Evolutionary conservation across 2,888 invertebrate genomes (phyloP).

Genomic region (Tiliacea aurago): DNA sequence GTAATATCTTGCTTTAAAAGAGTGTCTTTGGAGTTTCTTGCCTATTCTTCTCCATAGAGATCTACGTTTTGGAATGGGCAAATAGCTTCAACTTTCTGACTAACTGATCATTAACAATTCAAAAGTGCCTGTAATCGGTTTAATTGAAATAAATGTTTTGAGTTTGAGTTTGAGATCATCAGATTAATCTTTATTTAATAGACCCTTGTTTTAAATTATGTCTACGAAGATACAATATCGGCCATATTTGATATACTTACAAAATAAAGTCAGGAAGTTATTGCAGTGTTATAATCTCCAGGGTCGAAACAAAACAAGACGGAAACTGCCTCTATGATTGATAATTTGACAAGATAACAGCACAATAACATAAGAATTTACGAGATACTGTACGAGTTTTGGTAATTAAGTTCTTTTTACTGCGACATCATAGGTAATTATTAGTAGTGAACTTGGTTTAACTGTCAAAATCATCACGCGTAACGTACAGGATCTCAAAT

Average conservation of each 20-base stretch:
- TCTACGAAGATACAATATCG: neutral
- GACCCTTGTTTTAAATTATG: neutral
- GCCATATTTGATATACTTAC: neutral
- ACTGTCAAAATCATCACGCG: constrained; percentile 25
- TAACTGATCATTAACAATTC: no score
- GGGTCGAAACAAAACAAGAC: constrained; percentile 25
- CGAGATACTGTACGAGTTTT: neutral
- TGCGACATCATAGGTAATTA: neutral
- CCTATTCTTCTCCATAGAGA: no score
- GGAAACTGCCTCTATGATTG: constrained; percentile 31
- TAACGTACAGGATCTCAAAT: constrained; percentile 23
- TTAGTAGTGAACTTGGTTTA: constrained; percentile 11
- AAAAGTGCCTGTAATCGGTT: no score
- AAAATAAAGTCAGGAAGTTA: constrained; percentile 16
- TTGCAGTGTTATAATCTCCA: no score
- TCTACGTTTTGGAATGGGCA: no score
- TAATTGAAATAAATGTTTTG: no score
- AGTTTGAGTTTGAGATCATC: no score
- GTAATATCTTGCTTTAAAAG: no score
- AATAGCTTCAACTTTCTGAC: no score
- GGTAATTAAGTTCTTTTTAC: constrained; percentile 16
- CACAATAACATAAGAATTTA: constrained; percentile 27
- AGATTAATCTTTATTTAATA: neutral
- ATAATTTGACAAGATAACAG: constrained; percentile 35
- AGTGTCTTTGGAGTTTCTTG: no score